A percentile compares a stretch with the other conserved stretches of the same genome.
phyloP scores from a whole-genome alignment of 1,140 invertebrate species.

The Teleopsis dalmanni region DNA sequence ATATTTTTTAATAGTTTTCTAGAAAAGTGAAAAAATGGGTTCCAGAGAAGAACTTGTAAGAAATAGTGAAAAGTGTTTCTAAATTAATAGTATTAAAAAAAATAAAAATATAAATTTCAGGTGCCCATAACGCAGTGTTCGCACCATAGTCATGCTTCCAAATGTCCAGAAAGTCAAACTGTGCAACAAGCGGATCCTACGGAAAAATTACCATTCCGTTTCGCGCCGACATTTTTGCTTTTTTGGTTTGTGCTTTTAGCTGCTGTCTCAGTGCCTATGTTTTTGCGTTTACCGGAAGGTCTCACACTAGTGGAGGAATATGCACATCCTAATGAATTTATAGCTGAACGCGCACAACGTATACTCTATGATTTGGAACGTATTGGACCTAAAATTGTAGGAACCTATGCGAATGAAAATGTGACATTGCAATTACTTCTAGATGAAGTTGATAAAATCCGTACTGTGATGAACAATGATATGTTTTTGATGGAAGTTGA shows the following conservation, averaged over 20 bases:
- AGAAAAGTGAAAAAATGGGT: too few species aligned
- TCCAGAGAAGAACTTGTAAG: too few species aligned
- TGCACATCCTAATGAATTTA: conserved; percentile 19
- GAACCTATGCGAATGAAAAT: conserved; percentile 59
- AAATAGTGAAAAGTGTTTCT: too few species aligned
- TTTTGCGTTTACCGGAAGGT: conserved; percentile 22
- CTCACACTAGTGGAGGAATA: conserved; percentile 18
- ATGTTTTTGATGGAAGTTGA: conserved; percentile 30
- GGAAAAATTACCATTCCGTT: conserved; percentile 37
- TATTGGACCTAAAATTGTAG: conserved; percentile 59
- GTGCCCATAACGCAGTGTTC: too few species aligned
- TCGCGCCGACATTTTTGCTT: conserved; percentile 25
- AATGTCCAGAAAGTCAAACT: conserved; percentile 35
- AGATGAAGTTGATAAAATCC: conserved; percentile 26
- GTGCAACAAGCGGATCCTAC: too few species aligned
- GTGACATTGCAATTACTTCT: conserved; percentile 50
- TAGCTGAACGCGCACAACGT: conserved; percentile 29
- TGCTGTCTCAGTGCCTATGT: conserved; percentile 26
- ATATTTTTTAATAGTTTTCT: too few species aligned
- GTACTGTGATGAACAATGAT: conserved; percentile 17
- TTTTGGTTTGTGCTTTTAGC: conserved; percentile 30
- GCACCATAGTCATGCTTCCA: too few species aligned
- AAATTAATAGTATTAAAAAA: too few species aligned
- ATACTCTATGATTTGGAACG: conserved; percentile 57
- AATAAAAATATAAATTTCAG: too few species aligned